Evolutionary conservation across 2,888 invertebrate genomes (phyloP), one percentile per base, ranked within the genome.

Genomic region (Glaucopsyche alexis): DNA sequence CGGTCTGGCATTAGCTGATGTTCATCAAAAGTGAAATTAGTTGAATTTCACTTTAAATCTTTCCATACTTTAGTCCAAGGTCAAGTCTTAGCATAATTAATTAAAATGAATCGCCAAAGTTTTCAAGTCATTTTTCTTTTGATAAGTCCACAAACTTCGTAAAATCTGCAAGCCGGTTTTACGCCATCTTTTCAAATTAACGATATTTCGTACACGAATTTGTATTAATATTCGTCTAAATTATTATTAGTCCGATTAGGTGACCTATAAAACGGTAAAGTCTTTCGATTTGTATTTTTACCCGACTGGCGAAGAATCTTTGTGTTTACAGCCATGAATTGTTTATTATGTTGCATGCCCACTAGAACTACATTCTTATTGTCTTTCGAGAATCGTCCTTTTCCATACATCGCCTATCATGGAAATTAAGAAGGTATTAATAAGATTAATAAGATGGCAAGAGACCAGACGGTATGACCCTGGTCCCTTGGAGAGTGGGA

Each of bases 71-170:
- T 4, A 29, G 5, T 29, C 19, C 6, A 60, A 55, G 55, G 55
- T 19, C 55, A 55, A 55, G 19, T 55, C 16, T 19, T 13, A 60
- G 29, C 13, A 13, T 60, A 38, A 13, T 14, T 60, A 60, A 60
- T 60, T 60, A 60, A 60, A 38, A 60, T 7, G 13, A 60, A 60
- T 60, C 60, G 60, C 13, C 60, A 14, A 60, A 60, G 60, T 60
- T 60, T 55, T 19, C 55, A 3, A 19, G 60, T 60, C 11, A 5
- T 60, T 29, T 60, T 60, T 60, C 60, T 29, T 60, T 13, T 13
- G 7, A 29, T 55, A 29, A 60, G 29, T 29, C 29, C 29, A 29
- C 60, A 29, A 13, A 29, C 55, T 60, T 60, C 13, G 13, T 7
- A 13, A 29, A 29, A 5, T 60, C 13, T 60, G 13, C 11, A 60